Evolutionary conservation across 2,113 vertebrate genomes (phyloP), one percentile per base, ranked within the genome.

Genomic region (Actenoides lindsayi): DNA sequence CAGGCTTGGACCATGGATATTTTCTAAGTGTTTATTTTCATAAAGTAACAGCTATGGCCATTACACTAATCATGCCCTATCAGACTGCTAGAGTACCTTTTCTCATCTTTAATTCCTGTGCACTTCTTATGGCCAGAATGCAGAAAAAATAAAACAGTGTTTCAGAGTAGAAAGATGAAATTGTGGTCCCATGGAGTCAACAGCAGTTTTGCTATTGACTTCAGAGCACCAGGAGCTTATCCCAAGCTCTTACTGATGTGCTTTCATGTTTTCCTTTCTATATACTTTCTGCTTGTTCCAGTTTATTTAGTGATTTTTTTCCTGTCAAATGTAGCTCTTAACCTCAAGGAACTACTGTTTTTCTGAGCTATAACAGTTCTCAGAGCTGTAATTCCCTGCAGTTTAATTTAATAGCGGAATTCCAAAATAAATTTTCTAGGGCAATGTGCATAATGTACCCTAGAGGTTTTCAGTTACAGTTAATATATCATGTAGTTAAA

Each of bases 371-470:
- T 79, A 76, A 33, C 6, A 19, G 24, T 81, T 84, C 73, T 44
- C 65, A 57, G 76, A 93, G 24, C 33, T 93, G 39, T 84, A 79
- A 89, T 71, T 90, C 68, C 50, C 33, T 64, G 23, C 19, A 46
- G 73, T 75, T 75, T 56, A 54, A 83, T 93, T 96, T 86, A 74
- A 46, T 37, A 68, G 44, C 53, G 73, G 62, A 87, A 89, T 79
- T 76, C 39, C 64, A 82, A 95, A 79, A 73, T 73, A 53, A 30
- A 62, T 91, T 91, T 96, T 84, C 73, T 85, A 95, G 65, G 57
- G 50, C 42, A 92, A 78, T 20, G 30, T 87, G 51, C 25, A 51
- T 93, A 81, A 65, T 51, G 23, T 24, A 50, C 23, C 25, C 53
- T 89, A 0, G 5, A 92, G 62, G 13, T 73, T 95, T 90, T 84